Conservation (phyloP, 1,140 invertebrate species). For the Achroia grisella region DNA sequence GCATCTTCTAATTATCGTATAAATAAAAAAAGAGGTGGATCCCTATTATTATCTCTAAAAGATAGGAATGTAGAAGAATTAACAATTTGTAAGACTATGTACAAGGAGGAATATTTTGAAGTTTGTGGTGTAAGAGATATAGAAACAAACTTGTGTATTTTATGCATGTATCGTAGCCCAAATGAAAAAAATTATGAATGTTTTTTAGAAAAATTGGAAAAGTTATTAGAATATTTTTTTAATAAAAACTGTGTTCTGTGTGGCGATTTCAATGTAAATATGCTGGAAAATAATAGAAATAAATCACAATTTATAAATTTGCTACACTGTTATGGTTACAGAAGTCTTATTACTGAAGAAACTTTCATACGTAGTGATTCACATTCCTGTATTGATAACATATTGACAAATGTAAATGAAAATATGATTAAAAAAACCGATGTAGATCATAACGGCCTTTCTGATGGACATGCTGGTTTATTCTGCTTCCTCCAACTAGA, state of each 20-base stretch:
- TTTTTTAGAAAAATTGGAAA: slow-evolving; percentile 4
- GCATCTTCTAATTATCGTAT: slow-evolving; percentile 1
- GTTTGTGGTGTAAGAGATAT: slow-evolving; percentile 9
- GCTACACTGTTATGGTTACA: slow-evolving; percentile 8
- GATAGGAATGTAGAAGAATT: background rate
- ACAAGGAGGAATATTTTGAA: slow-evolving; percentile 6
- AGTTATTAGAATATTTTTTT: slow-evolving; percentile 4
- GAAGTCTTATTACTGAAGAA: background rate
- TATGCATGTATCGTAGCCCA: slow-evolving; percentile 4
- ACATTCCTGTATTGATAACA: slow-evolving; percentile 9
- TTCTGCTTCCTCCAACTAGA: background rate
- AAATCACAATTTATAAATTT: background rate
- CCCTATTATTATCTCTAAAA: background rate
- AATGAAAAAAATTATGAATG: background rate
- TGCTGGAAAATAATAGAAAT: background rate
- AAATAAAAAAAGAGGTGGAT: slow-evolving; percentile 10
- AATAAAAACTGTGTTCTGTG: slow-evolving; percentile 3
- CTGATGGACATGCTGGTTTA: slow-evolving; percentile 6
- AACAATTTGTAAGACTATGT: slow-evolving; percentile 5
- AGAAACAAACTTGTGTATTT: slow-evolving; percentile 2
- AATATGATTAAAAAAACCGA: background rate
- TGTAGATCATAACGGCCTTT: slow-evolving; percentile 4
- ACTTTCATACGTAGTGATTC: background rate
- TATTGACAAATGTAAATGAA: slow-evolving; percentile 8
- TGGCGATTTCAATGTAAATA: slow-evolving; percentile 7